These are phyloP conservation scores for Adela reaumurella DNA, from an alignment of 2,888 invertebrate genomes.

Conservation along the genomic window DNA sequence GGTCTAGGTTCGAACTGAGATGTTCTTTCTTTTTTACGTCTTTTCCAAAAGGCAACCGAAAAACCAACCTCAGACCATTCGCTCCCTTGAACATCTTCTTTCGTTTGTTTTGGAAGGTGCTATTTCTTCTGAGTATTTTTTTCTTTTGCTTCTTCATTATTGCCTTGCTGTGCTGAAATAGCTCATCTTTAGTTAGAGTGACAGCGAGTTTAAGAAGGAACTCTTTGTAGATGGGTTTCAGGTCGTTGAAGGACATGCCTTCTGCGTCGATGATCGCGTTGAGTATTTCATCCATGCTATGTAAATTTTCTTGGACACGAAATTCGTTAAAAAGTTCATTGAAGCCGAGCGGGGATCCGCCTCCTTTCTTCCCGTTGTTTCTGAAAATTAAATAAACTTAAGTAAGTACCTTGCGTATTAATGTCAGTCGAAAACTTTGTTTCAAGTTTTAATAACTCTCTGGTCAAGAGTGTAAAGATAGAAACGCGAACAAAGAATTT, in stretches of 20 bases:
- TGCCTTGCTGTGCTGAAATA: constrained; percentile 84
- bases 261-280: constrained; percentile 87
- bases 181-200: constrained; percentile 87
- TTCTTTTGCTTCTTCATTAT: constrained; percentile 85
- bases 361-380: constrained; percentile 61
- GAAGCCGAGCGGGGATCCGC: constrained; percentile 80
- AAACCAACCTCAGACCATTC: constrained; percentile 60
- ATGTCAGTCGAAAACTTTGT: no score
- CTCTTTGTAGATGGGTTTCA: constrained; percentile 89
- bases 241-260: constrained; percentile 90
- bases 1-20: constrained; percentile 16
- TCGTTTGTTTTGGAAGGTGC: constrained; percentile 53
- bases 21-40: constrained; percentile 32
- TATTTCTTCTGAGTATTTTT: constrained; percentile 59
- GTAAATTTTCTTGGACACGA: constrained; percentile 81
- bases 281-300: constrained; percentile 83
- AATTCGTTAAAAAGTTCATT: constrained; percentile 86
- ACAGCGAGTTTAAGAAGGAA: constrained; percentile 83
- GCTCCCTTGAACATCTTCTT: constrained; percentile 60
- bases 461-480: no score
- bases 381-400: no score
- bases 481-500: no score
- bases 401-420: no score
- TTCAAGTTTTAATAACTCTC: no score
- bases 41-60: constrained; percentile 57